phyloP scores from a whole-genome alignment of 1,140 invertebrate species.

The Papilio polyxenes region DNA sequence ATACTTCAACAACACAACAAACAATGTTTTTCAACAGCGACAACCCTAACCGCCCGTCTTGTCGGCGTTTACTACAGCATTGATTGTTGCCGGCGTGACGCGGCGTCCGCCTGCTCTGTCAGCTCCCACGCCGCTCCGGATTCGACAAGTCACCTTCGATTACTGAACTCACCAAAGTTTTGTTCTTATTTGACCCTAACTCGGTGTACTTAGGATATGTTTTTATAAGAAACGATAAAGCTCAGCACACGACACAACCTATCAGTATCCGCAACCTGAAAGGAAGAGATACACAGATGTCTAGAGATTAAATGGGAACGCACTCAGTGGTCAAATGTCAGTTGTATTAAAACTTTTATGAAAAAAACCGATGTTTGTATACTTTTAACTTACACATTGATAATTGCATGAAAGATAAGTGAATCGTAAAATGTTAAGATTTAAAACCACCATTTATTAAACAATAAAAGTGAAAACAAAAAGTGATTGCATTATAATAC shows the following conservation, averaged over 20 bases:
- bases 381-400: no score
- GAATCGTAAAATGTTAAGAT: neutral
- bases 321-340: no score
- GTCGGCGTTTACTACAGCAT: constrained; percentile 5
- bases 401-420: no score
- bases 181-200: constrained; percentile 5
- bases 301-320: no score
- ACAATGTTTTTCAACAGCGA: neutral
- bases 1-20: neutral
- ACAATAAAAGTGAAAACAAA: constrained; percentile 8
- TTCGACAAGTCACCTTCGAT: constrained; percentile 29
- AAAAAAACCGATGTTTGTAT: no score
- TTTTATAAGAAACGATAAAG: neutral
- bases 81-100: constrained; percentile 18
- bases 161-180: neutral
- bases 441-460: neutral
- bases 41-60: constrained; percentile 8
- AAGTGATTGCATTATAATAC: constrained; percentile 4
- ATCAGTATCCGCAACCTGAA: no score
- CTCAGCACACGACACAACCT: no score
- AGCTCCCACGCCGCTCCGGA: constrained; percentile 21
- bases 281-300: no score
- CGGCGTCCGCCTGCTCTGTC: neutral
- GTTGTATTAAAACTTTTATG: no score
- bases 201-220: neutral